phyloP scores from a whole-genome alignment of 2,113 vertebrate species.

The Oncorhynchus kisutch region DNA sequence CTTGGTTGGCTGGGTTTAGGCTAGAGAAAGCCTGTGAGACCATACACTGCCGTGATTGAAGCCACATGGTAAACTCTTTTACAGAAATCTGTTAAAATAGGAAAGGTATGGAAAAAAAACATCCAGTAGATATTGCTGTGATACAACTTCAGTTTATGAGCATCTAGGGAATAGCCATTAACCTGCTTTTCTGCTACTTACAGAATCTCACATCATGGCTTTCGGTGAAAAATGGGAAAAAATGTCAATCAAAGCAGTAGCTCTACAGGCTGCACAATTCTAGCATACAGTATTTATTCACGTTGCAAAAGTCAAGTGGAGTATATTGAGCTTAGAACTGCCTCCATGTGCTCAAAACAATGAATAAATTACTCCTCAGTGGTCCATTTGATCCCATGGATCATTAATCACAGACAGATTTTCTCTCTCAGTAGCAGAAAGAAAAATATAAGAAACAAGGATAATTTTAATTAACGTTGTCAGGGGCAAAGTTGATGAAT shows the following conservation, averaged over 20 bases:
- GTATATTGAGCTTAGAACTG: slow-evolving; percentile 20
- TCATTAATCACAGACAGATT: slow-evolving; percentile 32
- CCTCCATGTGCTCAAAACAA: slow-evolving; percentile 26
- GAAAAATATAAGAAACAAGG: slow-evolving; percentile 29
- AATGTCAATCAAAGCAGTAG: neutral
- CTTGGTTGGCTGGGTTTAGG: slow-evolving; percentile 2
- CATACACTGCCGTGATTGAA: slow-evolving; percentile 20
- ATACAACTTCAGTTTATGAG: slow-evolving; percentile 34
- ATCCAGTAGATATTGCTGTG: slow-evolving; percentile 36
- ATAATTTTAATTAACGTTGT: neutral
- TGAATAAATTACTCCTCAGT: slow-evolving; percentile 24
- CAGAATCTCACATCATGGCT: neutral
- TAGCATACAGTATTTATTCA: neutral
- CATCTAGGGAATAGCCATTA: slow-evolving; percentile 18
- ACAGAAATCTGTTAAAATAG: neutral
- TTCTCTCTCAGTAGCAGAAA: slow-evolving; percentile 31
- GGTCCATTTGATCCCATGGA: slow-evolving; percentile 33
- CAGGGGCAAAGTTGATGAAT: neutral
- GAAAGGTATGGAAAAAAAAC: slow-evolving; percentile 6
- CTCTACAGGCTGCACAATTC: neutral
- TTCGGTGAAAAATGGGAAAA: neutral
- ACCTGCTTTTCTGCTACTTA: slow-evolving; percentile 27
- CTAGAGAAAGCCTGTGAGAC: neutral
- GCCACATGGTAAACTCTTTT: slow-evolving; percentile 29
- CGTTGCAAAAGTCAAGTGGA: neutral